Evolutionary conservation across 2,113 vertebrate genomes (phyloP), one percentile per base, ranked within the genome.

Genomic region (Eleginops maclovinus): DNA sequence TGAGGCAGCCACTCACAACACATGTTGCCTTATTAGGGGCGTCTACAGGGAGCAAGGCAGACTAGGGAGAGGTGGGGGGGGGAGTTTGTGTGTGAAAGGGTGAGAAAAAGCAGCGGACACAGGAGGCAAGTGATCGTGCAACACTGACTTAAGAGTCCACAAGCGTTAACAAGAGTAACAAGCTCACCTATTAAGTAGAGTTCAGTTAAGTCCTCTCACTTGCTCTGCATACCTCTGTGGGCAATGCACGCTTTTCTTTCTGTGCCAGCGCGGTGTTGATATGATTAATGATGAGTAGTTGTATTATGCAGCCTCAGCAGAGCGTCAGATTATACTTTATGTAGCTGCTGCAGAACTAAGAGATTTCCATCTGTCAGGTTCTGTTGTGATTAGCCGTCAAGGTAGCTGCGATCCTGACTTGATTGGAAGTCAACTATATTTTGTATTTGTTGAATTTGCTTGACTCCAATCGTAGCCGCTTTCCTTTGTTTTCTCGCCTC

Each of bases 21-120:
- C 89, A 91, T 73, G 87, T 95, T 93, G 92, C 94, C 94, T 95
- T 95, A 94, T 95, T 94, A 94, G 90, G 92, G 81, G 83, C 54
- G 86, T 92, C 90, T 83, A 77, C 86, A 70, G 81, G 75, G 75
- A 86, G 72, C 56, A 21, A 76, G 78, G 60, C 75, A 73, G 84
- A 56, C 41, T 2, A 5, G 47, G 70, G 75, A n/a, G 2, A 36
- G 71, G 44, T 63, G 62, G 26, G 36, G 26, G 59, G 19, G 50
- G 58, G 4, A 15, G 41, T 11, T 24, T 44, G 72, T 72, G 65
- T 73, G 75, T 74, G 61, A 72, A 67, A 53, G 78, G 77, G 73
- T 84, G 82, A 85, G 81, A 68, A 82, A 75, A 81, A 47, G 51
- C 72, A 74, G 84, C 62, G 72, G 43, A 40, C 36, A n/a, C 36